phyloP scores from a whole-genome alignment of 2,113 vertebrate genomes.

The Mixornis gularis region DNA sequence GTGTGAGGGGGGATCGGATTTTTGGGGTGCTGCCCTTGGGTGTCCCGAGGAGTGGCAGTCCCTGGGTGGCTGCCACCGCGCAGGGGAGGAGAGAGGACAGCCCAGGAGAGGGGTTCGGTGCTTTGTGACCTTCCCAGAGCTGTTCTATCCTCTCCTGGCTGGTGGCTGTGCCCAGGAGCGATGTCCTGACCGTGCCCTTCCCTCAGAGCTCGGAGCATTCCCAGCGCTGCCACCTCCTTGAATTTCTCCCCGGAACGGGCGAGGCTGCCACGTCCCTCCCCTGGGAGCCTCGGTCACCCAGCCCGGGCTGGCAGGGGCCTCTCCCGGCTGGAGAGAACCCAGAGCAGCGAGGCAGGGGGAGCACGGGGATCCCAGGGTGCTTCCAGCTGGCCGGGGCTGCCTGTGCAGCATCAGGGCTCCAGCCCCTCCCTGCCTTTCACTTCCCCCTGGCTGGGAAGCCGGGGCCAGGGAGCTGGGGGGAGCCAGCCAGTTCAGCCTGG shows the following conservation, averaged over 20 bases:
- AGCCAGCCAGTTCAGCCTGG: neutral
- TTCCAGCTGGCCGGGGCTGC: neutral
- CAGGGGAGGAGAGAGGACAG: neutral
- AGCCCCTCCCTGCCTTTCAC: neutral
- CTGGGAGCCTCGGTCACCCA: neutral
- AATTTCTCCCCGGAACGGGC: neutral
- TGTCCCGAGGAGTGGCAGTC: fast-evolving
- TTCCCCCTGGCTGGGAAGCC: neutral
- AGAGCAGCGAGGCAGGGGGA: fast-evolving
- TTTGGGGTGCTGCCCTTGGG: neutral
- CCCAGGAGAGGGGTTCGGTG: neutral
- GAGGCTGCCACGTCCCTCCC: neutral
- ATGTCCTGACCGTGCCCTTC: neutral
- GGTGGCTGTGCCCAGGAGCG: neutral
- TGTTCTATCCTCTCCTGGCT: neutral
- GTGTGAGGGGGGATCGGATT: fast-evolving
- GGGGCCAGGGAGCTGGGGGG: neutral
- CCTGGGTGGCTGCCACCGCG: neutral
- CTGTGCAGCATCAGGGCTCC: neutral
- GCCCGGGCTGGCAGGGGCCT: neutral
- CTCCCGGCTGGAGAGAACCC: neutral
- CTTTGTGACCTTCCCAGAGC: neutral
- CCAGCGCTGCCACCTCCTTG: neutral
- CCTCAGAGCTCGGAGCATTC: fast-evolving
- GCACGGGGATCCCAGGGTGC: fast-evolving